Conservation (phyloP, 2,797 vertebrate genomes). For the Buceros bicornis region DNA sequence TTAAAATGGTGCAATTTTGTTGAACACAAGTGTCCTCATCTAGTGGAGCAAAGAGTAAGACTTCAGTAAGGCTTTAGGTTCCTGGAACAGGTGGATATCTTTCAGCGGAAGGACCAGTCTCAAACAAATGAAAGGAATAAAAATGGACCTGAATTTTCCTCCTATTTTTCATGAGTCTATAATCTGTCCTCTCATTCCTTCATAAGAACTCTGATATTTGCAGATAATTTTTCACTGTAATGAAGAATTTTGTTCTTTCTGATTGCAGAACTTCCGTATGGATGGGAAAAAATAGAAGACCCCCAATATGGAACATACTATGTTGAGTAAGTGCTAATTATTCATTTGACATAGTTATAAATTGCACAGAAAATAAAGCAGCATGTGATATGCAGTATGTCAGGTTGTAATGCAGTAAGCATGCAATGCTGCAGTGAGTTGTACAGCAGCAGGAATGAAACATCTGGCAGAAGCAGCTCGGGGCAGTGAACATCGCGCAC, state of each 20-base stretch:
- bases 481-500: neutral
- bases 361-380: neutral
- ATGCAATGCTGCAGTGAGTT: too few species aligned
- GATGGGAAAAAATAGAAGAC: slow-evolving; percentile 99
- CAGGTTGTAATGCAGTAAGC: neutral
- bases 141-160: neutral
- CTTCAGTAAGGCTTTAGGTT: neutral
- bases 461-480: neutral
- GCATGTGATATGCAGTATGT: neutral
- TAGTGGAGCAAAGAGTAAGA: neutral
- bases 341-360: neutral
- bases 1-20: neutral
- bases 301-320: slow-evolving; percentile 96
- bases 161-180: neutral
- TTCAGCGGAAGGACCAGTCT: neutral
- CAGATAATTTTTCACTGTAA: neutral
- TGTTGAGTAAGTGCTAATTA: slow-evolving; percentile 91
- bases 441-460: neutral
- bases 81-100: neutral
- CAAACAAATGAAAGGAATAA: neutral
- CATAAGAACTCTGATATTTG: neutral
- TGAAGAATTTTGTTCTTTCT: slow-evolving; percentile 37
- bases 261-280: slow-evolving; percentile 94
- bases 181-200: neutral
- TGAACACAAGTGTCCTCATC: neutral